Base-by-base conservation (phyloP, 2,797 vertebrate genomes). In the Cryptoprocta ferox region DNA sequence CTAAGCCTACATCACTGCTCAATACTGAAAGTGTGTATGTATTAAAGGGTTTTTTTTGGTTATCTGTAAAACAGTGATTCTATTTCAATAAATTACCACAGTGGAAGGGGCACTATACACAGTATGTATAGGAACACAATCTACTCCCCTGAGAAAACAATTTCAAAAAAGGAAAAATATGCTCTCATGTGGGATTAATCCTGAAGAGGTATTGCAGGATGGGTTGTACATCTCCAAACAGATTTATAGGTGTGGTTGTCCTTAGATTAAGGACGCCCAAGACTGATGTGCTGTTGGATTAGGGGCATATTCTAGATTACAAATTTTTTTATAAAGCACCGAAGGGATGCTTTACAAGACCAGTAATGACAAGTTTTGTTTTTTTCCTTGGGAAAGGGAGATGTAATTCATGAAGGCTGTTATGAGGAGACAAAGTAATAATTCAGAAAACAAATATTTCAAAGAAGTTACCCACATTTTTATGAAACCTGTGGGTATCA, bases 361-460 rank as follows among this genome's bases (percentile, higher is more conserved):
- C 42, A 89, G 30, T 78, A 45, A 89, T 32, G 35, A 76, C 35
- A 89, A 28, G 28, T 50, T 93, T 65, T 92, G 13, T 65, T 80
- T 75, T 42, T 66, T 26, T 65, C 61, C 61, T 59, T 11, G 48
- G 14, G 61, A 89, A 75, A 95, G 61, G n/a, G 18, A 75, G 28
- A 83, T 37, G 11, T n/a, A 85, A 92, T 66, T 84, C 45, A 53
- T 48, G 28, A 96, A 63, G 26, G 26, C 6, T 65, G 10, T 35
- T 56, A 84, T 30, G 24, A 53, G 35, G 56, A 9, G 35, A 65
- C 15, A 53, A 71, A 95, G 70, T 19, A 48, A 37, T n/a, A 53
- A 14, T 84, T 89, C 48, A 95, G 73, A 79, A 92, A 92, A 80
- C 28, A 80, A 82, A 26, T 65, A n/a, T 73, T 89, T 73, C 56